Conservation (phyloP, 2,888 invertebrate species). For the Scaptomyza tumidula region DNA sequence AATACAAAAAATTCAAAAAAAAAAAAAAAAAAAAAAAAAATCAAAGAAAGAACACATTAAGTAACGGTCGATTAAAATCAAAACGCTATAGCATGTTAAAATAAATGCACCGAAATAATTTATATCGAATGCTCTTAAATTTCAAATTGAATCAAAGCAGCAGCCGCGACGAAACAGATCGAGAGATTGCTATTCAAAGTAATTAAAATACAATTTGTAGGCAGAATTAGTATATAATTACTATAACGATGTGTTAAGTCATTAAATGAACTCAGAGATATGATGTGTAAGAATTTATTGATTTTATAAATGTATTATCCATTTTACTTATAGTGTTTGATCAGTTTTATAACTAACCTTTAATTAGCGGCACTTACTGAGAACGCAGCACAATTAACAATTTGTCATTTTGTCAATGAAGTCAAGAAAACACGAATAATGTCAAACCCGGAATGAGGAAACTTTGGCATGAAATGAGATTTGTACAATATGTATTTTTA, state of each 20-base stretch:
- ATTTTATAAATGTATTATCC: no score
- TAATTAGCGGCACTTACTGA: no score
- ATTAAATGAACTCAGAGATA: neutral
- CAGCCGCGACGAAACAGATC: conserved; percentile 9
- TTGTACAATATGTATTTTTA: neutral
- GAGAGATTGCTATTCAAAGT: neutral
- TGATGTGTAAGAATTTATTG: neutral
- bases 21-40: neutral
- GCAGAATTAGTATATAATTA: neutral
- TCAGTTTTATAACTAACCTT: neutral
- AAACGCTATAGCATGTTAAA: conserved; percentile 32
- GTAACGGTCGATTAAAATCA: conserved; percentile 38
- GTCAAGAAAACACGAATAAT: neutral
- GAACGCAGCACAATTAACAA: no score
- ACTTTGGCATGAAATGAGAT: neutral
- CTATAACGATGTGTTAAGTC: neutral
- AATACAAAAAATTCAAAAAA: conserved; percentile 3
- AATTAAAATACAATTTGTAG: neutral
- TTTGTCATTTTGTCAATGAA: no score
- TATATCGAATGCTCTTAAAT: conserved; percentile 14
- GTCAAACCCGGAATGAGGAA: neutral
- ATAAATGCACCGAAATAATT: conserved; percentile 37
- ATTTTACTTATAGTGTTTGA: neutral
- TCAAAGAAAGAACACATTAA: conserved; percentile 12
- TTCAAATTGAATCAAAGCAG: conserved; percentile 20